These are phyloP conservation scores for Kryptolebias ocellatus DNA, from an alignment of 2,797 vertebrate species.

Conservation along the genomic window DNA sequence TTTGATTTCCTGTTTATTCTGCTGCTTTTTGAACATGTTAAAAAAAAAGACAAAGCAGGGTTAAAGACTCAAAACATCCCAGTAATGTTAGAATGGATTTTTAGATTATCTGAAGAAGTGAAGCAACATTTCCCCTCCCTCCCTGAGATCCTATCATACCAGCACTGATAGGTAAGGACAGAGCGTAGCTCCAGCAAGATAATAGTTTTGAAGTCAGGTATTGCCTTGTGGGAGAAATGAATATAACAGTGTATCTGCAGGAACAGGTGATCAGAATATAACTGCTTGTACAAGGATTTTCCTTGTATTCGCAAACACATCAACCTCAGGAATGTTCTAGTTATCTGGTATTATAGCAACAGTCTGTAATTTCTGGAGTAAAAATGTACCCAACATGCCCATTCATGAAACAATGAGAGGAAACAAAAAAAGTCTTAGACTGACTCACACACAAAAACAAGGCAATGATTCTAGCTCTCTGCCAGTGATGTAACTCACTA, in stretches of 20 bases:
- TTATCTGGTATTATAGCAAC: constrained; percentile 1
- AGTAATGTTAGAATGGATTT: not conserved
- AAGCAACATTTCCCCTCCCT: constrained; percentile 17
- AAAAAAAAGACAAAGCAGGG: not conserved
- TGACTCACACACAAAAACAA: not conserved
- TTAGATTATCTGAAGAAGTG: not conserved
- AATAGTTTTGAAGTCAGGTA: constrained; percentile 9
- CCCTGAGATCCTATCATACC: constrained; percentile 47
- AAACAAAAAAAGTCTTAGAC: not conserved
- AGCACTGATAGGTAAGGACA: constrained; percentile 6
- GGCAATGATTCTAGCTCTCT: no score
- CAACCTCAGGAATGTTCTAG: constrained; percentile 29
- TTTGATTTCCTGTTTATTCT: constrained; percentile 4
- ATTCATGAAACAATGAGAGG: constrained; percentile 23
- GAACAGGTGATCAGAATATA: constrained; percentile 2
- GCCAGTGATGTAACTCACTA: not conserved
- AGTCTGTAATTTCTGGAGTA: constrained; percentile 24
- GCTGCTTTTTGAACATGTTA: not conserved
- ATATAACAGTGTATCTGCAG: constrained; percentile 11
- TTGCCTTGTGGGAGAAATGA: constrained; percentile 1
- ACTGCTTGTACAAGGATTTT: not conserved
- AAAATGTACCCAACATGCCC: constrained; percentile 27
- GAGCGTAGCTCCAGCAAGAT: not conserved
- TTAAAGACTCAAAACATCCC: not conserved
- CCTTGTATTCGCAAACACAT: not conserved